phyloP scores from a whole-genome alignment of 2,888 invertebrate genomes.

The Uloborus plumipes region DNA sequence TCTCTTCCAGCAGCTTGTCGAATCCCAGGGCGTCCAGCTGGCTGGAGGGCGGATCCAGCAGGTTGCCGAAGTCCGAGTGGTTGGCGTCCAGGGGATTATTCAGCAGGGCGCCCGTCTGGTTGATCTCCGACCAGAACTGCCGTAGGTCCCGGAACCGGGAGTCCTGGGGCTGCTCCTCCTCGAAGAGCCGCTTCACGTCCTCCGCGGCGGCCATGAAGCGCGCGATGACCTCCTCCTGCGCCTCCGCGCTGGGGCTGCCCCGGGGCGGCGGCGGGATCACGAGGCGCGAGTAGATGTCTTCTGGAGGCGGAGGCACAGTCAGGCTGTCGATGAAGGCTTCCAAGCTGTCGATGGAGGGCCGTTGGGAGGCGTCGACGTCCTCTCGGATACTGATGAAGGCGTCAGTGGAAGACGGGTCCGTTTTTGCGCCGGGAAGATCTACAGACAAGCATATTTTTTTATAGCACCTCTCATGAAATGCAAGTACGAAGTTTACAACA shows the following conservation, averaged over 20 bases:
- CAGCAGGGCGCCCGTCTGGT: not conserved
- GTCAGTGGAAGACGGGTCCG: too few species aligned
- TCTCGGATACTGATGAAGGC: too few species aligned
- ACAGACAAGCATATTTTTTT: too few species aligned
- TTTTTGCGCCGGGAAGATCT: too few species aligned
- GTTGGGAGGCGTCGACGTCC: too few species aligned
- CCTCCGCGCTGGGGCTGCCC: conserved; percentile 62
- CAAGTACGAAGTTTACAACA: too few species aligned
- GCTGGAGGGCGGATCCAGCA: not conserved
- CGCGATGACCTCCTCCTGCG: conserved; percentile 67
- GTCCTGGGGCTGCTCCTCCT: conserved; percentile 5
- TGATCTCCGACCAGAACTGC: conserved; percentile 30
- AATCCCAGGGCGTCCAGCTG: not conserved
- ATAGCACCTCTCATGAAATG: too few species aligned
- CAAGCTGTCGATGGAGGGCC: conserved; percentile 71
- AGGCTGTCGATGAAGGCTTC: conserved; percentile 88
- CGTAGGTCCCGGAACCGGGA: conserved; percentile 31
- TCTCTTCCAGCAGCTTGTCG: conserved; percentile 1
- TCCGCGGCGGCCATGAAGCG: conserved; percentile 67
- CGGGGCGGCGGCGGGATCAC: conserved; percentile 81
- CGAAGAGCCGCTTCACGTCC: conserved; percentile 66
- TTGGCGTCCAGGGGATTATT: not conserved
- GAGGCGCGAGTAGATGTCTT: conserved; percentile 81
- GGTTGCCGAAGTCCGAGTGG: not conserved
- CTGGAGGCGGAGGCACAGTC: conserved; percentile 82